A percentile compares a stretch with the other conserved stretches of the same genome.
These are phyloP conservation scores for Drosophila recens DNA, from an alignment of 2,888 invertebrate genomes.

Conservation along the genomic window DNA sequence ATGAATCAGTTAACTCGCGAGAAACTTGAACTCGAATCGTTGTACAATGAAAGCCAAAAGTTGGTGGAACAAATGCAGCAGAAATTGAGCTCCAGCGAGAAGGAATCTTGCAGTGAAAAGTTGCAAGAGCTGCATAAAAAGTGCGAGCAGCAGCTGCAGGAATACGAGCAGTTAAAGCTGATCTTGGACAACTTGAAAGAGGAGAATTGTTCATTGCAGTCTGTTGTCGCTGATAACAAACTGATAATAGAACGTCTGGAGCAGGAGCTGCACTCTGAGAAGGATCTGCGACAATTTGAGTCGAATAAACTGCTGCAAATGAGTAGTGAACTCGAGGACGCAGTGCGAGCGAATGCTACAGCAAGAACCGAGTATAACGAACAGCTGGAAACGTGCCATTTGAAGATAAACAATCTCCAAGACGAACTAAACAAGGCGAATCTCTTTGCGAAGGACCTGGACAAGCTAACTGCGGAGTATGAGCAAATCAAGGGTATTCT, in stretches of 20 bases:
- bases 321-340: neutral
- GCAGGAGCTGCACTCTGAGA: constrained; percentile 23
- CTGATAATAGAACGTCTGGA: constrained; percentile 24
- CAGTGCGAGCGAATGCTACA: neutral
- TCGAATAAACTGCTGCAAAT: constrained; percentile 4
- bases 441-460: neutral
- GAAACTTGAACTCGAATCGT: constrained; percentile 51
- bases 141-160: constrained; percentile 27
- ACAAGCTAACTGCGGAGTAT: constrained; percentile 12
- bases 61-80: constrained; percentile 39
- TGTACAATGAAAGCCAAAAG: constrained; percentile 44
- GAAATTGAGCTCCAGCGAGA: constrained; percentile 6
- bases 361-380: constrained; percentile 15
- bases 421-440: constrained; percentile 14
- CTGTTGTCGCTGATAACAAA: constrained; percentile 21
- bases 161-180: constrained; percentile 32
- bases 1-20: constrained; percentile 37
- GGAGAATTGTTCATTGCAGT: constrained; percentile 36
- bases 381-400: constrained; percentile 34
- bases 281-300: constrained; percentile 11
- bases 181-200: constrained; percentile 25
- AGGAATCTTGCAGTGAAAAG: constrained; percentile 3
- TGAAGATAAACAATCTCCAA: constrained; percentile 31
- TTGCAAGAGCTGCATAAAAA: constrained; percentile 28
- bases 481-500: constrained; percentile 4